Evolutionary conservation across 1,140 invertebrate species (phyloP).

Genomic region (Melitaea cinxia): DNA sequence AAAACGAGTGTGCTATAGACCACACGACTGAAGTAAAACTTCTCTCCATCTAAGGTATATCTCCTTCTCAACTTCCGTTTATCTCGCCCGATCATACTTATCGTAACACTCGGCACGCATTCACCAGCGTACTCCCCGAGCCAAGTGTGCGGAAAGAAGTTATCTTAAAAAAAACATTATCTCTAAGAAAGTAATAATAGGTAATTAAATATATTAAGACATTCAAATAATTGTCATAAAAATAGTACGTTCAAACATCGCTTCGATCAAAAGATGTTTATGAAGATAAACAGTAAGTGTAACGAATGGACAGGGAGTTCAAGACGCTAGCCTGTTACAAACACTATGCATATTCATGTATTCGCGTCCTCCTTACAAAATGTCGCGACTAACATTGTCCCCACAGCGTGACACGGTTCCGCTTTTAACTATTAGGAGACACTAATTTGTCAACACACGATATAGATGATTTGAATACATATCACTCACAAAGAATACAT

Average conservation of each 20-base stretch:
- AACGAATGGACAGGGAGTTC: constrained; percentile 53
- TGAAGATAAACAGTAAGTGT: constrained; percentile 43
- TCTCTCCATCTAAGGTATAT: no score
- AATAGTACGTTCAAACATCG: neutral
- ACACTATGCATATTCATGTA: constrained; percentile 73
- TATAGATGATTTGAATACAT: constrained; percentile 1
- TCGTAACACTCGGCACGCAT: no score
- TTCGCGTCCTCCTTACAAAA: constrained; percentile 65
- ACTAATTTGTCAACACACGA: constrained; percentile 46
- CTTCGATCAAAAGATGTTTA: constrained; percentile 11
- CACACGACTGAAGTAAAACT: no score
- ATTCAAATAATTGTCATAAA: neutral
- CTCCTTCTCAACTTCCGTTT: no score
- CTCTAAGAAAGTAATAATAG: no score
- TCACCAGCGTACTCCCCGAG: no score
- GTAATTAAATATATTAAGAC: neutral
- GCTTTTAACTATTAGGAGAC: constrained; percentile 46
- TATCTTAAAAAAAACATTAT: no score
- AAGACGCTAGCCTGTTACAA: constrained; percentile 58
- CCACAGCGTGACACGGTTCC: constrained; percentile 65
- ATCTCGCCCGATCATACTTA: no score
- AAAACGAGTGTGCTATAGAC: no score
- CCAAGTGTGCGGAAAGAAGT: no score
- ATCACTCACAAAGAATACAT: neutral
- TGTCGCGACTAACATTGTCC: constrained; percentile 57